Conservation (phyloP, 92 coral and sea anemone genomes). For the Palythoa grandis region DNA sequence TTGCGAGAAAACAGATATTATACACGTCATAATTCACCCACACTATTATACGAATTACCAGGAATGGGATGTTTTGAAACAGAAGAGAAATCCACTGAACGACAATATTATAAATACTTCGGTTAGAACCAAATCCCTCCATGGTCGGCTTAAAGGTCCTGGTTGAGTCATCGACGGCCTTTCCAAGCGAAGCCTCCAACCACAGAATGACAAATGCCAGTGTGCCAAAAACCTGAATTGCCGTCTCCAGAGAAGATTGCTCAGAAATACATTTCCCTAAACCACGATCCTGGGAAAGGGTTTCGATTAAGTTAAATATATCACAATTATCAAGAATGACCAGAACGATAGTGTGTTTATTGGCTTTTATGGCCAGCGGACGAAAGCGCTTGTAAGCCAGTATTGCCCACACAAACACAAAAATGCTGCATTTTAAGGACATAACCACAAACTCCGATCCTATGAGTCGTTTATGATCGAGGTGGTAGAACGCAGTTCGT, state of each 20-base stretch:
- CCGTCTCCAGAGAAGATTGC: conserved; percentile 30
- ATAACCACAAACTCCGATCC: conserved; percentile 45
- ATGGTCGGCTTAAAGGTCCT: conserved; percentile 21
- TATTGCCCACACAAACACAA: conserved; percentile 36
- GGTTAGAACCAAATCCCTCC: conserved; percentile 24
- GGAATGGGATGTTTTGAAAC: conserved; percentile 52
- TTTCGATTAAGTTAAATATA: conserved; percentile 49
- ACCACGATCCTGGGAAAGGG: conserved; percentile 43
- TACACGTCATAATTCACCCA: conserved; percentile 47
- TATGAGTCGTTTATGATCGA: conserved; percentile 1
- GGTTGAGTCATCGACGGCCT: conserved; percentile 38
- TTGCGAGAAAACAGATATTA: conserved; percentile 51
- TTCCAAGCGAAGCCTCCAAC: conserved; percentile 35
- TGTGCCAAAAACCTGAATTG: conserved; percentile 55
- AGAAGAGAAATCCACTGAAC: conserved; percentile 33
- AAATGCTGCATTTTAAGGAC: conserved; percentile 43
- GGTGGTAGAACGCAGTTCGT: conserved; percentile 48
- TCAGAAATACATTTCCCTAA: conserved; percentile 36
- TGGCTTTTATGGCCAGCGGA: conserved; percentile 8
- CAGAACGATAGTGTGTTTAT: conserved; percentile 25
- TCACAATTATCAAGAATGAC: conserved; percentile 49
- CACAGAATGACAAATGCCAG: conserved; percentile 43
- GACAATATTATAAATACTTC: conserved; percentile 34
- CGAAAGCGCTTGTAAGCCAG: conserved; percentile 40
- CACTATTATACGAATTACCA: conserved; percentile 48